phyloP scores from a whole-genome alignment of 2,113 vertebrate genomes.

The Panurus biarmicus region DNA sequence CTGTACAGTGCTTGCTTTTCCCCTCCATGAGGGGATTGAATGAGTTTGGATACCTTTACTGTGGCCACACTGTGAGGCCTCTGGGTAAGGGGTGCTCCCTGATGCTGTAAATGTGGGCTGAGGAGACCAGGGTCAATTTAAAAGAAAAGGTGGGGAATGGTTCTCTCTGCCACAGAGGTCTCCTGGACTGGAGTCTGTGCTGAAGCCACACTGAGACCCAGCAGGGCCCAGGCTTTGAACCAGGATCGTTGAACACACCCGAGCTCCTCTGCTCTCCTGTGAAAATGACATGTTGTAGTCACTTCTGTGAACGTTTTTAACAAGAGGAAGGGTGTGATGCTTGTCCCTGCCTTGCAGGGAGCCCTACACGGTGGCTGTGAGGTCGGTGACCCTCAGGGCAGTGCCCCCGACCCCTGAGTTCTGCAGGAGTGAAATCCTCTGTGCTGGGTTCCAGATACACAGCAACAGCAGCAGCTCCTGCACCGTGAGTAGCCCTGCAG shows the following conservation, averaged over 20 bases:
- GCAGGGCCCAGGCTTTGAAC: neutral
- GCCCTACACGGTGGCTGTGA: constrained; percentile 64
- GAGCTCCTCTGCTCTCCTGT: neutral
- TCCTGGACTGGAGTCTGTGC: neutral
- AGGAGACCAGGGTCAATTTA: neutral
- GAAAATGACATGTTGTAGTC: neutral
- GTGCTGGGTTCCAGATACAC: constrained; percentile 73
- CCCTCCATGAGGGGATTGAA: neutral
- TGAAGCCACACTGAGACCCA: neutral
- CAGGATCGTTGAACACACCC: neutral
- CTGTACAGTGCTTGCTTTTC: neutral
- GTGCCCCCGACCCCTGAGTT: constrained; percentile 47
- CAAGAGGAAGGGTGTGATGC: neutral
- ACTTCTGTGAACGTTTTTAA: neutral
- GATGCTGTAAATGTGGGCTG: neutral
- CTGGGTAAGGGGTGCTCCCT: neutral
- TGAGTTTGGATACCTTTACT: neutral
- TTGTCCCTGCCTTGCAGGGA: constrained; percentile 50
- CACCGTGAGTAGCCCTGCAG: constrained; percentile 42
- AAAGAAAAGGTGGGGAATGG: neutral
- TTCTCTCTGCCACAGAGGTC: neutral
- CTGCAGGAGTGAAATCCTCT: constrained; percentile 63
- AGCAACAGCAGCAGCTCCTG: constrained; percentile 35
- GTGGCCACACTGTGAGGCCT: neutral
- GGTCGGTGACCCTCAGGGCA: constrained; percentile 53